phyloP scores from a whole-genome alignment of 2,797 vertebrate species.

The Arctocebus calabarensis region DNA sequence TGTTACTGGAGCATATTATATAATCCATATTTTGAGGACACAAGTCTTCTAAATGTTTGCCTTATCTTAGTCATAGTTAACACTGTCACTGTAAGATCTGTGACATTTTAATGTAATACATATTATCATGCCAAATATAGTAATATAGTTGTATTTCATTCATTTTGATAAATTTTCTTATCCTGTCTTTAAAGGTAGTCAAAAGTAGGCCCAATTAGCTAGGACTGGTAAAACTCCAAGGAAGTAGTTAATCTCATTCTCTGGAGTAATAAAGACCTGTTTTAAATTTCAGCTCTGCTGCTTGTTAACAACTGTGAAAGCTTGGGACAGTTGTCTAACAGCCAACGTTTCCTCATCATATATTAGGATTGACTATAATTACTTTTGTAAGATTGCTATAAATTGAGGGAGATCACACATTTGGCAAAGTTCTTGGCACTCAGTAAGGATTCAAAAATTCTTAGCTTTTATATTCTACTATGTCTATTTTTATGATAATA shows the following conservation, averaged over 20 bases:
- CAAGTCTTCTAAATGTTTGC: background rate
- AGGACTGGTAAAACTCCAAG: background rate
- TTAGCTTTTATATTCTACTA: background rate
- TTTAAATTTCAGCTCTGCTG: slow-evolving; percentile 24
- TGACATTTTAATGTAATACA: background rate
- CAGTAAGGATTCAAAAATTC: background rate
- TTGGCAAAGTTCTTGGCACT: background rate
- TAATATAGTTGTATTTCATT: background rate
- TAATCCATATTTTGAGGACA: background rate
- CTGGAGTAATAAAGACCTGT: background rate
- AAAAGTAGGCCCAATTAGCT: background rate
- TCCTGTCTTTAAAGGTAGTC: background rate
- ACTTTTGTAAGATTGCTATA: background rate
- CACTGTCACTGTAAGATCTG: background rate
- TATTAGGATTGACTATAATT: background rate
- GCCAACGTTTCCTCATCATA: background rate
- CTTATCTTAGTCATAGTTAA: background rate
- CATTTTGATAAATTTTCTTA: background rate
- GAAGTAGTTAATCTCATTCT: background rate
- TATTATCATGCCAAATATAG: background rate
- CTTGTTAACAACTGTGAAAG: background rate
- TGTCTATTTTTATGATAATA: background rate
- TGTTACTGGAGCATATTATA: background rate
- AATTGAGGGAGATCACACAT: background rate
- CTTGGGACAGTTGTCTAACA: background rate